Base-by-base conservation (phyloP, 2,888 invertebrate species). In the Corythucha ciliata region DNA sequence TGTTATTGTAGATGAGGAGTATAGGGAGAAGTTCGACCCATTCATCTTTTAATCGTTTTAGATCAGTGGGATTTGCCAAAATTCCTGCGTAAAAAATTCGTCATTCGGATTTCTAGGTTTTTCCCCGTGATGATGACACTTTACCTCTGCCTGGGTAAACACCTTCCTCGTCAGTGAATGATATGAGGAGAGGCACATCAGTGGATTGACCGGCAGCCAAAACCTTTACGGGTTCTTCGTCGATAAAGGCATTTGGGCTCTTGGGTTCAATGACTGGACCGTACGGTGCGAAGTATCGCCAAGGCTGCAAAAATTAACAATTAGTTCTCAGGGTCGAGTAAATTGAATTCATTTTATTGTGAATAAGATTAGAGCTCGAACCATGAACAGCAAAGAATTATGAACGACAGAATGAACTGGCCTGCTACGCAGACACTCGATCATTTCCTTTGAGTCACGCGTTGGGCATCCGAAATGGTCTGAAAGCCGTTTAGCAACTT, bases 261-360 rank as follows among this genome's bases (percentile, higher is more conserved):
- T 14, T 16, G 48, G 67, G 69, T 60, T 88, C 87, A 0, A 78
- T 70, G 0, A 81, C 81, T 0, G 84, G 82, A 0, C 79, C 81
- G 64, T 85, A 85, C 0, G 81, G 79, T 0, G 81, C 75, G 64
- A 81, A 81, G 61, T 80, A 80, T n/a, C 78, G 66, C 70, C 73
- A 76, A 21, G 73, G 71, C 74, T 75, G 55, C 36, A 67, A 67
- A 56, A 12, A 42, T 29, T 12, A 8, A 12, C 8, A 29, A 10
- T 8, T 10, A 10, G 29, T 29, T 12, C 12, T 29, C 8, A 29
- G 12, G 12, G 10, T 29, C 12, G 29, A 29, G 29, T 10, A 29
- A 29, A n/a, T n/a, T n/a, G n/a, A n/a, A n/a, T n/a, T n/a, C n/a
- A n/a, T n/a, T n/a, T n/a, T n/a, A n/a, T n/a, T n/a, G n/a, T n/a